Base-by-base conservation (phyloP, 2,797 vertebrate genomes). In the Eulemur rubriventer region DNA sequence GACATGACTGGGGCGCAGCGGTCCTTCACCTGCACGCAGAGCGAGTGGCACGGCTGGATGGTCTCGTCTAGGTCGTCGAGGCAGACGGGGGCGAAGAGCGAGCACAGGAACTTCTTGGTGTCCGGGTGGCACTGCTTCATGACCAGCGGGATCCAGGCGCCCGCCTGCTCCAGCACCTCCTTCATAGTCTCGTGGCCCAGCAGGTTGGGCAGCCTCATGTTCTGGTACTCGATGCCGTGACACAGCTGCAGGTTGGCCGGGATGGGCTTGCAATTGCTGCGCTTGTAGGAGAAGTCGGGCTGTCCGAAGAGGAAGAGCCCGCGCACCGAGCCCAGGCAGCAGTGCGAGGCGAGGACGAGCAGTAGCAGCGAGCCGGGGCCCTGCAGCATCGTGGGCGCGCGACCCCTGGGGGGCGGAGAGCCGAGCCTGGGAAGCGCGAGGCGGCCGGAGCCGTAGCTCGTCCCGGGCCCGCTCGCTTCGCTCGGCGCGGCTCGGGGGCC, bases 1-100 rank as follows among this genome's bases (percentile, higher is more conserved):
- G 99, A 99, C 99, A 99, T 99, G 52, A 99, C 99, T 0, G 99
- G 99, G 24, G 99, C 99, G 98, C 99, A 99, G 97, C 99, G 99
- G 95, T 98, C 98, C 96, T 99, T 99, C 96, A 99, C 99, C 98
- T 99, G 99, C 95, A 99, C 99, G 96, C 99, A 99, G 86, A 99
- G 99, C 10, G 99, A 99, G 96, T 99, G 99, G 98, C 99, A 99
- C 2, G 99, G 99, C 98, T 99, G 99, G 35, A 99, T 99, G 96
- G 99, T 99, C 98, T 99, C 99, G 97, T 99, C 99, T 98, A 99
- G 95, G 89, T 99, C 99, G 82, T 99, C 99, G 97, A 99, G 99
- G 93, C 99, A 99, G 67, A 99, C 99, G 0, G 99, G 99, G 2
- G 99, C 99, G 92, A 99, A 99, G 41, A 99, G 99, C 30, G 99